Percentiles rank a stretch among this genome's conserved stretches.
Evolutionary conservation across 2,797 vertebrate genomes (phyloP).

Genomic region (Podargus strigoides): DNA sequence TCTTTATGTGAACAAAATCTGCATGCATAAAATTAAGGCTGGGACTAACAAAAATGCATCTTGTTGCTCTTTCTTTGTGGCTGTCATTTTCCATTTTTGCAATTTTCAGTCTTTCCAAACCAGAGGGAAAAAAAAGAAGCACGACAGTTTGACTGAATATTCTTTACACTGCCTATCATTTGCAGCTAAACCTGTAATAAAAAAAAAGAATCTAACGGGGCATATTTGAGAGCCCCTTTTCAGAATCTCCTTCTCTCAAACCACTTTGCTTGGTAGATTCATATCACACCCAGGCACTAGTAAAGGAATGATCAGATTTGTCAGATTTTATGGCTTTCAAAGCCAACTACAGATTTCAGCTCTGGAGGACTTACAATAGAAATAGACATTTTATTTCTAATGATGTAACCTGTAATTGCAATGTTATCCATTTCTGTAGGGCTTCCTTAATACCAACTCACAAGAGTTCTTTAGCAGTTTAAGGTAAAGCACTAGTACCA

Average conservation of each 20-base stretch:
- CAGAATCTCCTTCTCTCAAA: background rate
- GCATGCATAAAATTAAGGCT: conserved; percentile 16
- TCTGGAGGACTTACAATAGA: background rate
- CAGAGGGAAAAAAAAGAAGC: conserved; percentile 43
- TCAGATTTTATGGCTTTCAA: background rate
- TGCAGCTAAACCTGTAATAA: background rate
- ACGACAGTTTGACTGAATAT: background rate
- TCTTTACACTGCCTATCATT: background rate
- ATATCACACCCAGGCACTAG: background rate
- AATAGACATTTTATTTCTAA: background rate
- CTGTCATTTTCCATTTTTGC: background rate
- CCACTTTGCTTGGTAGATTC: background rate
- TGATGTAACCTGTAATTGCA: background rate
- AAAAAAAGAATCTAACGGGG: background rate
- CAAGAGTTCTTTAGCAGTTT: background rate
- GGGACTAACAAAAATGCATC: background rate
- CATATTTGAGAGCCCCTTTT: background rate
- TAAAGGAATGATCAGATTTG: background rate
- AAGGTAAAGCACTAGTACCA: background rate
- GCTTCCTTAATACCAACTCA: background rate
- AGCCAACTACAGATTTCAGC: background rate
- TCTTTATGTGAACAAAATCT: background rate
- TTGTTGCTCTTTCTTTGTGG: conserved; percentile 16
- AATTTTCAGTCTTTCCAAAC: background rate
- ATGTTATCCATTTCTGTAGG: background rate